These are phyloP conservation scores for Diachrysia chrysitis DNA, from an alignment of 2,888 invertebrate species.

Conservation along the genomic window DNA sequence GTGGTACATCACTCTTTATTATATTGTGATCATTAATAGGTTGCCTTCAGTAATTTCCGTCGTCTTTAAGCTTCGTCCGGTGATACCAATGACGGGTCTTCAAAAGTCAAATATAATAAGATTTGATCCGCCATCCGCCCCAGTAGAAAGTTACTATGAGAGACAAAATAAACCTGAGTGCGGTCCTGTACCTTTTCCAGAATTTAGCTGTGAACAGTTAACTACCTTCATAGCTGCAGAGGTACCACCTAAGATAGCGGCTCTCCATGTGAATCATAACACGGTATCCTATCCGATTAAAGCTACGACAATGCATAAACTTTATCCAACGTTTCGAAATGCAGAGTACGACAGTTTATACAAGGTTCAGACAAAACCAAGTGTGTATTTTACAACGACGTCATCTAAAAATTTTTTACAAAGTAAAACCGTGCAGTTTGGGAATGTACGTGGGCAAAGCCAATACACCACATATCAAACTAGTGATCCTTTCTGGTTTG, in stretches of 20 bases:
- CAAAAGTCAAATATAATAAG: constrained; percentile 9
- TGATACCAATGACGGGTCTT: constrained; percentile 4
- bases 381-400: not conserved
- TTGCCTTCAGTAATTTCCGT: constrained; percentile 11
- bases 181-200: constrained; percentile 19
- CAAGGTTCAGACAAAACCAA: not conserved
- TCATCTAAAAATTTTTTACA: not conserved
- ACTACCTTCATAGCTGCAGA: not conserved
- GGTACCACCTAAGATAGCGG: not conserved
- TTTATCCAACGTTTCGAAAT: not conserved
- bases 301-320: not conserved
- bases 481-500: not conserved
- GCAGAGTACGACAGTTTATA: not conserved
- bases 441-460: not conserved
- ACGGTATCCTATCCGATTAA: not conserved
- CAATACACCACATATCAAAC: not conserved
- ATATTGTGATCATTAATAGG: constrained; percentile 14
- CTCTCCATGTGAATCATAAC: constrained; percentile 4
- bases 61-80: not conserved
- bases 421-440: not conserved
- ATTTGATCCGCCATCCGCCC: not conserved
- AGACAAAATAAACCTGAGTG: not conserved
- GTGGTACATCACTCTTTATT: constrained; percentile 17
- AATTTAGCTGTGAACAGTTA: constrained; percentile 14
- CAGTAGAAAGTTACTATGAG: not conserved